Evolutionary conservation across 2,888 invertebrate genomes (phyloP), one percentile per base, ranked within the genome.

Genomic region (Acrocyrtus sp.): DNA sequence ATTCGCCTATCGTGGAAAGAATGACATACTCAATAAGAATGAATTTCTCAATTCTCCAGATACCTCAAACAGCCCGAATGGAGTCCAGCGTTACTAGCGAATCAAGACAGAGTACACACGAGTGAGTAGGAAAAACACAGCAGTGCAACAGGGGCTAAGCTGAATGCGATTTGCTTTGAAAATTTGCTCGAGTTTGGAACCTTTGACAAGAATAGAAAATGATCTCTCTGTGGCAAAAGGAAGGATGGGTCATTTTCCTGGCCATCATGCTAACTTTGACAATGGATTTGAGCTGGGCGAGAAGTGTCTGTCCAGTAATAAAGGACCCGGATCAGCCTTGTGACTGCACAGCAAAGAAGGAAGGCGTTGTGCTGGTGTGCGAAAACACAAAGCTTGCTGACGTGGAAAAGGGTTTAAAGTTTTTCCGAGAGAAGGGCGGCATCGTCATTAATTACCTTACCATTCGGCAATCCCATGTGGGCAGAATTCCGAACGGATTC

Each of bases 391-490:
- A 94, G 83, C 87, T 88, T 78, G 92, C 92, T 82, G 93, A 95
- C 83, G 90, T 82, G 72, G 88, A 89, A 84, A 93, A 94, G 15
- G 94, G 94, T 93, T 89, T 90, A 82, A 89, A 90, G 15, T 87
- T 95, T 41, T 93, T 94, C 83, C 70, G 78, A 29, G 57, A 63
- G n/a, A 67, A 63, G 27, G 73, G 65, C 17, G 91, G 92, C 74
- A 89, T 91, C 82, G 90, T 94, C 77, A 93, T 95, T 80, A 94
- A 93, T 85, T 95, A 95, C 85, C 87, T 95, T 80, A 95, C 94
- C 84, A 86, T 95, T 73, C 89, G 94, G 67, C 94, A 94, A 85
- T 94, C 94, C 84, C 91, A 90, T 84, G 85, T 95, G 82, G 91
- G 92, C 26, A 94, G 93, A 84, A 86, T 95, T 61, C 93, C 93